Percentiles rank a stretch among this genome's conserved stretches.
Evolutionary conservation across 2,888 invertebrate genomes (phyloP).

Genomic region (Limnephilus rhombicus): DNA sequence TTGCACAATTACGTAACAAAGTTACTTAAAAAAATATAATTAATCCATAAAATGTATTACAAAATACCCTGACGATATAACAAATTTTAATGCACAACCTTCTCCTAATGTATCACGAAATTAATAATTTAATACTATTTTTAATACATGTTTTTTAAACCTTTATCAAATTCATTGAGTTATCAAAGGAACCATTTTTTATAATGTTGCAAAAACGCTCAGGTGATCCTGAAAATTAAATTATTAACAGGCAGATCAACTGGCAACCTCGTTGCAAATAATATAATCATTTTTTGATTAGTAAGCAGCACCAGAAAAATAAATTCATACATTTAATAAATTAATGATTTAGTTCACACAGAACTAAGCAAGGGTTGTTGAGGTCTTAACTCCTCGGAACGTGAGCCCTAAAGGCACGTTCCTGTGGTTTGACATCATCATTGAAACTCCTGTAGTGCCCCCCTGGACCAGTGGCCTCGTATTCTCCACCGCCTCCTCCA

Average conservation of each 20-base stretch:
- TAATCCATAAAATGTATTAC: background rate
- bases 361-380: background rate
- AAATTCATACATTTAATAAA: background rate
- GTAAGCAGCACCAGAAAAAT: background rate
- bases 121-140: background rate
- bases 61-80: background rate
- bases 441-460: conserved; percentile 80
- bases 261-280: background rate
- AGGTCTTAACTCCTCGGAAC: conserved; percentile 68
- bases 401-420: conserved; percentile 81
- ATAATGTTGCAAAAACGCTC: background rate
- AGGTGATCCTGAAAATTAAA: background rate
- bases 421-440: conserved; percentile 80
- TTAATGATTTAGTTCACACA: background rate
- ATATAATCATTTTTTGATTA: background rate
- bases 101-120: background rate
- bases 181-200: background rate
- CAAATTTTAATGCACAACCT: background rate
- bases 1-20: conserved; percentile 49
- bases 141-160: background rate
- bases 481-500: conserved; percentile 81
- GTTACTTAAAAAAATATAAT: background rate
- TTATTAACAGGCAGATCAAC: background rate
- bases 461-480: conserved; percentile 77
- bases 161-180: background rate